phyloP scores from a whole-genome alignment of 2,888 invertebrate species.

The Atethmia centrago region DNA sequence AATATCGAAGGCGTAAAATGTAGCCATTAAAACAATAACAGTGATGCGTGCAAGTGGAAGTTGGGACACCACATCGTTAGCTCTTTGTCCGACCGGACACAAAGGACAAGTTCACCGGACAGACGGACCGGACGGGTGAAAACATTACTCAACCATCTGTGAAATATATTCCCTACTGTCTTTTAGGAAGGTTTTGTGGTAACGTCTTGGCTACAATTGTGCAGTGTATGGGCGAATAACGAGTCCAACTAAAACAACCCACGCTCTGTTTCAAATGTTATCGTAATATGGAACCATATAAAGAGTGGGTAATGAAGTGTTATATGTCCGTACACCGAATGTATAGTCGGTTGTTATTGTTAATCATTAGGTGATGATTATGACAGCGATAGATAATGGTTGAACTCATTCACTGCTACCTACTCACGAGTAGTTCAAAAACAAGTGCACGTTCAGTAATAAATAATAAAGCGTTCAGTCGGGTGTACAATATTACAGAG shows the following conservation, averaged over 20 bases:
- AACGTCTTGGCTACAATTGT: conserved; percentile 47
- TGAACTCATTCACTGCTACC: background rate
- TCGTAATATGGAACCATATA: background rate
- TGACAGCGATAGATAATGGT: background rate
- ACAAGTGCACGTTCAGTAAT: conserved; percentile 67
- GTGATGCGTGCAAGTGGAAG: conserved; percentile 77
- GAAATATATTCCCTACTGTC: conserved; percentile 47
- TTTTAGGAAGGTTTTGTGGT: conserved; percentile 52
- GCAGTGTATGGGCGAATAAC: conserved; percentile 11
- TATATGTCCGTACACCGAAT: background rate
- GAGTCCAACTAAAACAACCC: background rate
- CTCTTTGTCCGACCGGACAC: conserved; percentile 70
- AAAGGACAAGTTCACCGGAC: conserved; percentile 69
- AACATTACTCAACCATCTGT: conserved; percentile 46
- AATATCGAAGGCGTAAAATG: conserved; percentile 25
- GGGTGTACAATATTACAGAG: conserved; percentile 72
- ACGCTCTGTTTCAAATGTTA: background rate
- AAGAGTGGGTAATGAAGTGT: background rate
- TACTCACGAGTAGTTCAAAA: background rate
- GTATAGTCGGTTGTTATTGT: background rate
- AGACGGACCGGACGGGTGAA: conserved; percentile 42
- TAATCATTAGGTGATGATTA: background rate
- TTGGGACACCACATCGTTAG: conserved; percentile 79
- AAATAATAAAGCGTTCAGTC: conserved; percentile 79
- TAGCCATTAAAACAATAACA: conserved; percentile 84